Percentiles rank a stretch among this genome's conserved stretches.
These are phyloP conservation scores for Acrobeloides nanus DNA, from an alignment of 2,888 invertebrate genomes.

Conservation along the genomic window DNA sequence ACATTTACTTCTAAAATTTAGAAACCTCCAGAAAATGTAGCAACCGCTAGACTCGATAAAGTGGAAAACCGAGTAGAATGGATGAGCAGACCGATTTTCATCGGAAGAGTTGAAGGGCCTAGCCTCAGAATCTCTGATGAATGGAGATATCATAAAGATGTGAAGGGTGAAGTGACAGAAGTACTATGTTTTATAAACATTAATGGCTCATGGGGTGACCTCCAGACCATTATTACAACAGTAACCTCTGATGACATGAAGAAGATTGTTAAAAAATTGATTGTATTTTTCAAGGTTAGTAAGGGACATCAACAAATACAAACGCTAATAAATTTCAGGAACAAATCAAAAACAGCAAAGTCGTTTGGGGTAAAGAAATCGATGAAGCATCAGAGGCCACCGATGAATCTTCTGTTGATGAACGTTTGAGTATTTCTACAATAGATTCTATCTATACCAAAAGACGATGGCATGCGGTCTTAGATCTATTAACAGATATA, in stretches of 20 bases:
- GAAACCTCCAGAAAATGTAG: constrained; percentile 34
- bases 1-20: constrained; percentile 14
- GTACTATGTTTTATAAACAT: constrained; percentile 29
- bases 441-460: constrained; percentile 6
- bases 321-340: constrained; percentile 26
- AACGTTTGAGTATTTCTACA: too few species aligned
- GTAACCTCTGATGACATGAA: constrained; percentile 91
- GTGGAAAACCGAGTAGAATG: constrained; percentile 74
- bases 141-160: constrained; percentile 18
- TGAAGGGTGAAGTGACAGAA: constrained; percentile 18
- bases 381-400: constrained; percentile 4
- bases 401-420: background rate
- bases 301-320: too few species aligned
- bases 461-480: constrained; percentile 23
- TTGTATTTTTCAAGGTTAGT: constrained; percentile 89
- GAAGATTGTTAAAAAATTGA: constrained; percentile 90
- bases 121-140: constrained; percentile 21
- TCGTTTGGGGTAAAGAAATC: constrained; percentile 25
- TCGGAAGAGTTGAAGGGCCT: constrained; percentile 67
- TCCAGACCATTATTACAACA: constrained; percentile 91
- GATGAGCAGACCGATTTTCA: constrained; percentile 91
- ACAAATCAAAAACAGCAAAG: constrained; percentile 35
- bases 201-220: constrained; percentile 74
- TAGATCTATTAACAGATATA: constrained; percentile 23
- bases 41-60: constrained; percentile 27